Conservation (phyloP, 2,113 vertebrate species). For the Riparia riparia region DNA sequence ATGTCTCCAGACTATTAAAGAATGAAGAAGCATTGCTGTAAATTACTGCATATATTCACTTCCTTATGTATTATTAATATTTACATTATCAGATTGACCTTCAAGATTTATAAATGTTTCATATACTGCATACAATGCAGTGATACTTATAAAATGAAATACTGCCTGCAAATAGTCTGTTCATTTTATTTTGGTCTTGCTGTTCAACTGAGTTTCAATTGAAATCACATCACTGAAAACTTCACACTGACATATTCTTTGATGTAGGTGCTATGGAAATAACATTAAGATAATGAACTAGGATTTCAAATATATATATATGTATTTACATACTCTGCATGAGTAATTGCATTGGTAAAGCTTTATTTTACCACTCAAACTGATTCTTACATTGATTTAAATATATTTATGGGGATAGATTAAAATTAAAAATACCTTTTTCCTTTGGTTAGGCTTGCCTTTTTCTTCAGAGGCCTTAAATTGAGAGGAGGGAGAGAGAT, state of each 20-base stretch:
- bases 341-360: conserved; percentile 65
- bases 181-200: conserved; percentile 83
- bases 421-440: conserved; percentile 67
- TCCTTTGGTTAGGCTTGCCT: conserved; percentile 55
- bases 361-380: conserved; percentile 62
- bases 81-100: conserved; percentile 99
- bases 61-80: conserved; percentile 98
- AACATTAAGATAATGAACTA: conserved; percentile 79
- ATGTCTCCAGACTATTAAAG: conserved; percentile 84
- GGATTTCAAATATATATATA: conserved; percentile 60
- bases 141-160: conserved; percentile 85
- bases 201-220: conserved; percentile 74
- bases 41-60: conserved; percentile 86
- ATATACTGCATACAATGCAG: conserved; percentile 86
- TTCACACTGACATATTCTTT: conserved; percentile 77
- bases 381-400: conserved; percentile 57
- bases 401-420: conserved; percentile 69
- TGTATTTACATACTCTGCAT: conserved; percentile 62
- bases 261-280: conserved; percentile 77
- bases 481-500: background rate
- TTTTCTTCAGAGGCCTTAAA: conserved; percentile 37
- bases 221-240: conserved; percentile 78
- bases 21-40: conserved; percentile 85
- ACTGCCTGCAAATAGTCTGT: conserved; percentile 82
- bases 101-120: conserved; percentile 95